Evolutionary conservation across 2,797 vertebrate species (phyloP), one percentile per base, ranked within the genome.

Genomic region (Halcyon leucocephala): DNA sequence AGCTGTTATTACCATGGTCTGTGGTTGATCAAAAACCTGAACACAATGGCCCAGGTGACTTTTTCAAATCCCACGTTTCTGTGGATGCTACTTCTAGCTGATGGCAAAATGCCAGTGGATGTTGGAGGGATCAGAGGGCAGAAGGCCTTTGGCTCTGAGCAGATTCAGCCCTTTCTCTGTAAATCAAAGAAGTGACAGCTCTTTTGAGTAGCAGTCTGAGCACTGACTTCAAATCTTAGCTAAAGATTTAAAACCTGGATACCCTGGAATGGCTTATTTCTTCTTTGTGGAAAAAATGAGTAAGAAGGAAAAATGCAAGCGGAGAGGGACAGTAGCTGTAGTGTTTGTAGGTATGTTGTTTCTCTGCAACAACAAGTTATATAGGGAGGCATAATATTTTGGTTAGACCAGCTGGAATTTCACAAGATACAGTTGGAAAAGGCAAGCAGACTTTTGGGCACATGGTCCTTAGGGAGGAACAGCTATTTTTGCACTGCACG

Each of bases 341-440:
- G n/a, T 86, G 73, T 79, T 89, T 78, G 61, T 82, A 92, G 73
- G 52, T 60, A 62, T 33, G 73, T 92, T 96, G 83, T 85, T 82
- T 93, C 67, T 65, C 76, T 89, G 90, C 7, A 9, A 72, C 54
- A 62, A 76, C 12, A 80, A 62, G 44, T 80, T 85, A 25, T 79
- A 71, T 62, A 90, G 82, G 55, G 79, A 93, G 61, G 18, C 82
- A 72, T 69, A 96, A 87, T 94, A 83, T 95, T 95, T 95, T 93
- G 55, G 52, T 86, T 82, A 90, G 76, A 77, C 88, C 76, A 90
- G 79, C 82, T 95, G 79, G 76, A 93, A 93, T 88, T 91, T 91
- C 92, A 42, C 39, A 74, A 83, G 72, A 80, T 82, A 9, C 20
- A 55, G 78, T 90, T 90, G 67, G 86, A 90, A 93, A 88, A 95